These are phyloP conservation scores for Anarsia innoxiella DNA, from an alignment of 2,888 invertebrate genomes.

Conservation along the genomic window DNA sequence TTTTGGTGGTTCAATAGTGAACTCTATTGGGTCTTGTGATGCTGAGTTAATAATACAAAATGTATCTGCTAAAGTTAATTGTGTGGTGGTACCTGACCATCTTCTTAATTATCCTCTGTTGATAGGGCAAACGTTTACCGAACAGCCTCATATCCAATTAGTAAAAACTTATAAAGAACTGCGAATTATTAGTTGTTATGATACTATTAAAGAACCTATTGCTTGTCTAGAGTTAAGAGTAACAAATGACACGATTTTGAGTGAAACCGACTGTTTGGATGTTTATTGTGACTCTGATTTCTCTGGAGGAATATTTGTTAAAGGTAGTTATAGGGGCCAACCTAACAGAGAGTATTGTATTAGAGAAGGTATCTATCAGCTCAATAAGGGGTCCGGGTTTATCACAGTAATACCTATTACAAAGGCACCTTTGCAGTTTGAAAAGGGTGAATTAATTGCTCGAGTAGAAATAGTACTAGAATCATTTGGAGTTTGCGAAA, in stretches of 20 bases:
- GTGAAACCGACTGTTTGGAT: too few species aligned
- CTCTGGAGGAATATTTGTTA: not conserved
- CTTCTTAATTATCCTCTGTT: not conserved
- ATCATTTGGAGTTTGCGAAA: not conserved
- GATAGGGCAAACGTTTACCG: slow-evolving; percentile 1
- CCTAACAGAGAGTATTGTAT: not conserved
- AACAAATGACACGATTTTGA: not conserved
- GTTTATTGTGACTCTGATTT: not conserved
- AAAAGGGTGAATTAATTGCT: slow-evolving; percentile 2
- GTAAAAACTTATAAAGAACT: not conserved
- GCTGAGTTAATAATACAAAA: slow-evolving; percentile 1
- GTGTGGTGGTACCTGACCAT: not conserved
- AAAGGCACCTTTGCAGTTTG: too few species aligned
- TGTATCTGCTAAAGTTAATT: not conserved
- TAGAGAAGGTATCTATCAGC: not conserved
- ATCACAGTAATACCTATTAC: too few species aligned
- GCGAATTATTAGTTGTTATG: not conserved
- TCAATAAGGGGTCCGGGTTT: too few species aligned
- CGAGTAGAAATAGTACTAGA: not conserved
- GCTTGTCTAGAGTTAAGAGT: not conserved
- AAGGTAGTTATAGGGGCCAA: not conserved
- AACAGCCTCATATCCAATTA: not conserved
- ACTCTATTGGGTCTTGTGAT: not conserved
- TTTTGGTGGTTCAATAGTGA: not conserved
- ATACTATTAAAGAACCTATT: not conserved